Percentiles rank a stretch among this genome's conserved stretches.
These are phyloP conservation scores for Apeira syringaria DNA, from an alignment of 2,888 invertebrate species.

Conservation along the genomic window DNA sequence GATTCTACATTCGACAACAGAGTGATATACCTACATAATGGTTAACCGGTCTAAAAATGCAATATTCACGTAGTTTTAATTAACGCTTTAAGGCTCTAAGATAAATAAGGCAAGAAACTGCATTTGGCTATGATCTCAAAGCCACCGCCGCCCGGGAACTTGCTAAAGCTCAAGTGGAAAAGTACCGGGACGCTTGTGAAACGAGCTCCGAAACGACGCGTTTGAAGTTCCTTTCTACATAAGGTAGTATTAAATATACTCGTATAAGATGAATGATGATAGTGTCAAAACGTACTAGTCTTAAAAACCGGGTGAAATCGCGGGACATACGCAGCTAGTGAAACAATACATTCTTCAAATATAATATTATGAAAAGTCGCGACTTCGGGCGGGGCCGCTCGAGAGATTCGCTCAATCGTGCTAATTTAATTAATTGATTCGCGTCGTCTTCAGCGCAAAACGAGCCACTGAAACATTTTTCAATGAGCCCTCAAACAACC, in stretches of 20 bases:
- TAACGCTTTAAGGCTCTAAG: constrained; percentile 4
- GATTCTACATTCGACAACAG: too few species aligned
- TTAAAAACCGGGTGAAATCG: constrained; percentile 3
- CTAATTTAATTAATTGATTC: constrained; percentile 65
- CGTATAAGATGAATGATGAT: constrained; percentile 2
- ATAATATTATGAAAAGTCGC: constrained; percentile 22
- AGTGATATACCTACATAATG: too few species aligned
- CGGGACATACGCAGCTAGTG: too few species aligned
- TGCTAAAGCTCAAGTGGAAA: constrained; percentile 40
- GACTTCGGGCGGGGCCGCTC: constrained; percentile 17
- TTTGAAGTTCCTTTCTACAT: too few species aligned
- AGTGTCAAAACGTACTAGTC: neutral
- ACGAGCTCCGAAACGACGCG: constrained; percentile 42
- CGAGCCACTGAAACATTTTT: constrained; percentile 31
- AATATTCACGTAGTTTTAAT: constrained; percentile 3
- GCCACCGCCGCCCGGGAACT: constrained; percentile 9
- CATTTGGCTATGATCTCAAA: constrained; percentile 17
- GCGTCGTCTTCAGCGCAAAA: constrained; percentile 45
- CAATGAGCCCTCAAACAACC: constrained; percentile 12
- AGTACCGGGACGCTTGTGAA: constrained; percentile 40
- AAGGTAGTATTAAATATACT: constrained; percentile 19
- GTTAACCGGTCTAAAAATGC: too few species aligned
- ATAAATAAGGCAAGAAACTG: constrained; percentile 22
- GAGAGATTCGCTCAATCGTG: constrained; percentile 50
- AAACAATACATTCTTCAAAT: too few species aligned